Conservation (phyloP, 2,888 invertebrate species). For the Teinopalpus imperialis region DNA sequence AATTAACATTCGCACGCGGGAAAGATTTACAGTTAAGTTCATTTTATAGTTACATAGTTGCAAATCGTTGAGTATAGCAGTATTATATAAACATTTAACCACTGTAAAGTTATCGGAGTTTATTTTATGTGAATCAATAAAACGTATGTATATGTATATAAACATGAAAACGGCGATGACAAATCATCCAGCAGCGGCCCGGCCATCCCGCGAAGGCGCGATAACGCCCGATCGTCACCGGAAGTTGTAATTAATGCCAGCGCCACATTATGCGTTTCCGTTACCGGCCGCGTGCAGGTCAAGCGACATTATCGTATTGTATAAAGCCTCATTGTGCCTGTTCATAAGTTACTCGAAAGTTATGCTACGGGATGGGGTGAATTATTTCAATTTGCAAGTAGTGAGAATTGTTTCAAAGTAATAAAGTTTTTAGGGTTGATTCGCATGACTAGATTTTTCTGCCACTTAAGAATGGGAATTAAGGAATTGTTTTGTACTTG, state of each 20-base stretch:
- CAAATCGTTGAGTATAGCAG: slow-evolving; percentile 7
- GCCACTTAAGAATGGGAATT: slow-evolving; percentile 40
- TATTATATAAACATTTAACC: slow-evolving; percentile 12
- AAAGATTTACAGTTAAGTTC: slow-evolving; percentile 12
- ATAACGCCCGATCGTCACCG: slow-evolving; percentile 51
- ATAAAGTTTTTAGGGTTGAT: slow-evolving; percentile 61
- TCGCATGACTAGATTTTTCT: slow-evolving; percentile 53
- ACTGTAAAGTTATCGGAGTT: background rate
- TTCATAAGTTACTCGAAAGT: slow-evolving; percentile 56
- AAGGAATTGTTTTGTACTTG: slow-evolving; percentile 31
- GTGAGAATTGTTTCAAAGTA: slow-evolving; percentile 60
- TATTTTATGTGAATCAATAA: slow-evolving; percentile 17
- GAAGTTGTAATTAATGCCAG: slow-evolving; percentile 63
- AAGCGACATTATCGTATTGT: slow-evolving; percentile 44
- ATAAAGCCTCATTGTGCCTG: slow-evolving; percentile 42
- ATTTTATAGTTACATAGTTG: background rate
- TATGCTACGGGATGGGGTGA: slow-evolving; percentile 52
- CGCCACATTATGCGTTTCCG: slow-evolving; percentile 56
- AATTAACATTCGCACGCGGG: slow-evolving; percentile 14
- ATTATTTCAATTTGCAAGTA: slow-evolving; percentile 68
- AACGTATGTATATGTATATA: slow-evolving; percentile 12
- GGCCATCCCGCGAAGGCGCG: slow-evolving; percentile 37
- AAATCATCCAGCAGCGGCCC: slow-evolving; percentile 32
- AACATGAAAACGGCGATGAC: slow-evolving; percentile 21
- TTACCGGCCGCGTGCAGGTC: slow-evolving; percentile 49